phyloP scores from a whole-genome alignment of 2,888 invertebrate species.

The Drosophila tripunctata region DNA sequence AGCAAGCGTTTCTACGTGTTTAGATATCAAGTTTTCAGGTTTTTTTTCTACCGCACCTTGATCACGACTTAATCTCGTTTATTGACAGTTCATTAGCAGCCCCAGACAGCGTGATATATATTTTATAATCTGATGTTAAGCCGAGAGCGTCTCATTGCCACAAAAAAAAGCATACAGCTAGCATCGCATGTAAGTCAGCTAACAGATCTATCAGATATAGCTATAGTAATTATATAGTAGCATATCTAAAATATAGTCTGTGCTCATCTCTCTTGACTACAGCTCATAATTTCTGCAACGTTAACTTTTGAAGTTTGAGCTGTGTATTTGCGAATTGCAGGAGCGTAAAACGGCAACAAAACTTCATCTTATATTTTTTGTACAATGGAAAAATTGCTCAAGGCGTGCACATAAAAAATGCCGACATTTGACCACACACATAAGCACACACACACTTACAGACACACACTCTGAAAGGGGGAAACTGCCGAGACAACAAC shows the following conservation, averaged over 20 bases:
- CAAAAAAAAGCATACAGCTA: neutral
- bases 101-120: conserved; percentile 32
- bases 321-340: conserved; percentile 41
- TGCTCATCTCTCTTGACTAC: conserved; percentile 4
- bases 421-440: conserved; percentile 78
- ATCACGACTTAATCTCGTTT: conserved; percentile 73
- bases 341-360: conserved; percentile 48
- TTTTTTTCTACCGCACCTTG: conserved; percentile 46
- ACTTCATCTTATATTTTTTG: neutral
- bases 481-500: conserved; percentile 47
- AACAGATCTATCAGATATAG: neutral
- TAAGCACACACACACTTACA: conserved; percentile 16
- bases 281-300: conserved; percentile 72
- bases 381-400: conserved; percentile 73
- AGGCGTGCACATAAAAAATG: conserved; percentile 71
- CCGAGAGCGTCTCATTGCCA: conserved; percentile 23
- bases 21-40: conserved; percentile 44
- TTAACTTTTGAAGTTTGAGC: conserved; percentile 57
- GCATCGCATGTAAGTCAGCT: neutral
- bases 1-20: conserved; percentile 17
- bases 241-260: neutral
- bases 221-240: neutral
- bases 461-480: conserved; percentile 38
- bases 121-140: conserved; percentile 24
- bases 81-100: conserved; percentile 74